Evolutionary conservation across 2,888 invertebrate genomes (phyloP), one percentile per base, ranked within the genome.

Genomic region (Schrankia costaestrigalis): DNA sequence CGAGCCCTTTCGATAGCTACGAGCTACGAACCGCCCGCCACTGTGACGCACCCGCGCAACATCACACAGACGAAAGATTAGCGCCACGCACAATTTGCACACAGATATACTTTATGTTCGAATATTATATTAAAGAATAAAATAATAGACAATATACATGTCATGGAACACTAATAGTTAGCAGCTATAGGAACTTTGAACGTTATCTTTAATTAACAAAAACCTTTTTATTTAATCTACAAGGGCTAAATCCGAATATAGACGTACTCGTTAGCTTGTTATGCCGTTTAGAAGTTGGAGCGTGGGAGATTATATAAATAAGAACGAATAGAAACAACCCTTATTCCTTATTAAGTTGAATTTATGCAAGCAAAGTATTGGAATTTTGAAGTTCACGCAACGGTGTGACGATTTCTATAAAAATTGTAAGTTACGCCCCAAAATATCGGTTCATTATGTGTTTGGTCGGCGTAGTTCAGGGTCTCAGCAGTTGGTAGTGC

Each of bases 1-100:
- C 71, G 71, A 68, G 69, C 74, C 70, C 69, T 68, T 68, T 67
- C 71, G 61, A 61, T 55, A 56, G 52, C 63, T 61, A 53, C 58
- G 63, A 57, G 55, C 52, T 49, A 47, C 50, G 49, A 39, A 36
- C 44, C 26, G 19, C 25, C 31, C 41, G 35, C n/a, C n/a, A n/a
- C 32, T 33, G 41, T 37, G 46, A 43, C 36, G 41, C 56, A 38
- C 38, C 54, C 55, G 48, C 49, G 44, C 48, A 49, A 43, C 46
- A 46, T 47, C 31, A 3, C 47, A 39, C 37, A 41, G 35, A 48
- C 47, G 39, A 45, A 33, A 48, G 49, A 53, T 48, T 56, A 51
- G 44, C 56, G 42, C 41, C 49, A 55, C 59, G 42, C 45, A 54
- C 33, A 52, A 40, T 47, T 53, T 38, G 49, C 40, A 44, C 44